Evolutionary conservation across 1,140 invertebrate genomes (phyloP).

Genomic region (Dendrolimus punctatus): DNA sequence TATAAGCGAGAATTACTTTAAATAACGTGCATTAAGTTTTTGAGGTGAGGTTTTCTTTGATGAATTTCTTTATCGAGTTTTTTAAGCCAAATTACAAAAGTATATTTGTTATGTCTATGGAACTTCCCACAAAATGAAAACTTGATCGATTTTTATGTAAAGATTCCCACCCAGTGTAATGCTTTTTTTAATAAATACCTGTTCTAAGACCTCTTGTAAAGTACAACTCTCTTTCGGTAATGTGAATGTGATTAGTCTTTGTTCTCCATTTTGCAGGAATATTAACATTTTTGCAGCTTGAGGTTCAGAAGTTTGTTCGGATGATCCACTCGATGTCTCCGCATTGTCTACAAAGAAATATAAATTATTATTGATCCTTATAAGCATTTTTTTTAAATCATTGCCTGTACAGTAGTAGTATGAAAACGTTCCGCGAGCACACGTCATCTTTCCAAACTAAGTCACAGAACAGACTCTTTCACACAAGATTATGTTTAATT

Average conservation of each 20-base stretch:
- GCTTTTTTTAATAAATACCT: constrained; percentile 48
- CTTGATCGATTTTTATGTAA: background rate
- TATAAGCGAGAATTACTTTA: no score
- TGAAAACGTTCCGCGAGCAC: no score
- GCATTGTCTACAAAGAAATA: constrained; percentile 35
- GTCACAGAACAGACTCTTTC: no score
- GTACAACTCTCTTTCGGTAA: constrained; percentile 85
- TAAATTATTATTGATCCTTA: no score
- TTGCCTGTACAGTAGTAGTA: no score
- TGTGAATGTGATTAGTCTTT: constrained; percentile 84
- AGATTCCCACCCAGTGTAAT: background rate
- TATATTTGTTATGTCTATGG: background rate
- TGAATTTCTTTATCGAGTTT: no score
- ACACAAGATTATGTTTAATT: no score
- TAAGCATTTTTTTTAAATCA: no score
- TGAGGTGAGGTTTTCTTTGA: no score
- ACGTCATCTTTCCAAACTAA: no score
- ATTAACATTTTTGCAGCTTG: constrained; percentile 84
- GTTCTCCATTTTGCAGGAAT: constrained; percentile 80
- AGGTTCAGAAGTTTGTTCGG: constrained; percentile 60
- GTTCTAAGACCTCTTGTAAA: constrained; percentile 83
- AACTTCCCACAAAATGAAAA: background rate
- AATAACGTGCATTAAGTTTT: no score
- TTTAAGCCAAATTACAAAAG: no score
- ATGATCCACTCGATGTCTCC: constrained; percentile 35